Conservation (phyloP, 2,888 invertebrate species). For the Meandrusa payeni region DNA sequence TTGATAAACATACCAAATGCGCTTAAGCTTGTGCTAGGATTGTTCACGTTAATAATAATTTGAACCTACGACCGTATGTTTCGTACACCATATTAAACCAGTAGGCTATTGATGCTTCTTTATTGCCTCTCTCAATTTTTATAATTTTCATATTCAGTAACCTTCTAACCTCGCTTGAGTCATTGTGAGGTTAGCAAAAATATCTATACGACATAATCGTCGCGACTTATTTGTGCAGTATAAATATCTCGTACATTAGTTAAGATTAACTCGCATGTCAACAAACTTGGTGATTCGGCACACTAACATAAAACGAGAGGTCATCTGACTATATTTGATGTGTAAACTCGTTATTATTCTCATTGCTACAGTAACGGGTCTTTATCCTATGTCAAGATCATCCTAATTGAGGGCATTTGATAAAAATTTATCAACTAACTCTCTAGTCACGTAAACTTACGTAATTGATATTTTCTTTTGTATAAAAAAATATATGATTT, state of each 20-base stretch:
- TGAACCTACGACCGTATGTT: too few relatives aligned
- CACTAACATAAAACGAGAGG: conserved; percentile 12
- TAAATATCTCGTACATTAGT: background rate
- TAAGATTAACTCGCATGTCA: conserved; percentile 4
- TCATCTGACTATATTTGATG: conserved; percentile 15
- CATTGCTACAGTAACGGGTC: conserved; percentile 6
- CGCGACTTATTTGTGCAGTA: too few relatives aligned
- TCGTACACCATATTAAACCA: too few relatives aligned
- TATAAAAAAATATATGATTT: background rate
- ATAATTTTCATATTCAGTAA: too few relatives aligned
- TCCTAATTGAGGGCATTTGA: conserved; percentile 5
- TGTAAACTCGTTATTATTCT: conserved; percentile 14
- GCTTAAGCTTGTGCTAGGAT: too few relatives aligned
- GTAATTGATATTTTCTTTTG: background rate
- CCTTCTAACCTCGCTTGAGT: too few relatives aligned
- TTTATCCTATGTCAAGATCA: background rate
- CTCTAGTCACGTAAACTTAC: background rate
- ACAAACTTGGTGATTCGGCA: conserved; percentile 6
- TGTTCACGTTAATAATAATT: too few relatives aligned
- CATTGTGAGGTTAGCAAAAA: too few relatives aligned
- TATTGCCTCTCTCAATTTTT: too few relatives aligned
- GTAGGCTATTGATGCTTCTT: too few relatives aligned
- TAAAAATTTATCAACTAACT: background rate
- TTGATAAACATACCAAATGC: too few relatives aligned
- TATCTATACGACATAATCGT: background rate